Percentiles rank a stretch among this genome's conserved stretches.
phyloP scores from a whole-genome alignment of 2,113 vertebrate species.

The Calyptomena viridis region DNA sequence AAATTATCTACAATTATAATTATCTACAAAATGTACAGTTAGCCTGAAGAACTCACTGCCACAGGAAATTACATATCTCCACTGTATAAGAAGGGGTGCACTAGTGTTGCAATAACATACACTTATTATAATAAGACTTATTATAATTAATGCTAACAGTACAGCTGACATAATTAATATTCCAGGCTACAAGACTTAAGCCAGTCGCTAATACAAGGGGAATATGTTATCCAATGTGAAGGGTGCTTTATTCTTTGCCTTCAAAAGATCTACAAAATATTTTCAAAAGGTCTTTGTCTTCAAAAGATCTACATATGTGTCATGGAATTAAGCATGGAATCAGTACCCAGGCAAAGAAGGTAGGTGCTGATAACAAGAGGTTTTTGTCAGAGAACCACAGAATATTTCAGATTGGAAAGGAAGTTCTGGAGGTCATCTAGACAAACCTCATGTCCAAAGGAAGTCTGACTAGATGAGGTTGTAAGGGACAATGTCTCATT shows the following conservation, averaged over 20 bases:
- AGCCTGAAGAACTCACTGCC: constrained; percentile 13
- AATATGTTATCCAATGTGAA: not conserved
- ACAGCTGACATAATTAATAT: not conserved
- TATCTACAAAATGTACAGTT: constrained; percentile 22
- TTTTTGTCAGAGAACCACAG: not conserved
- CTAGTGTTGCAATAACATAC: not conserved
- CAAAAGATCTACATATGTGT: not conserved
- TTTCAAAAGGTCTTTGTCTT: not conserved
- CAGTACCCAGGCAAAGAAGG: not conserved
- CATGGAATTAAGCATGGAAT: not conserved
- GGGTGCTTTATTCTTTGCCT: not conserved
- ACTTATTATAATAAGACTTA: not conserved
- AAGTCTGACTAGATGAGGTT: not conserved
- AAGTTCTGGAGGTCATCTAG: not conserved
- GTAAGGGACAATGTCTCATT: not conserved
- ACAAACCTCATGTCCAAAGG: not conserved
- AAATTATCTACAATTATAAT: constrained; percentile 38
- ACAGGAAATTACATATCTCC: constrained; percentile 27
- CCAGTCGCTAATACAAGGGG: not conserved
- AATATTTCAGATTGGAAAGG: not conserved
- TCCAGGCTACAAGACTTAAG: not conserved
- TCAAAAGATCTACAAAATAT: not conserved
- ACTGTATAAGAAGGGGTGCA: not conserved
- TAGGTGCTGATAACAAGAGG: not conserved
- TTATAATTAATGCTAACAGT: constrained; percentile 25